phyloP scores from a whole-genome alignment of 2,888 invertebrate species.

The Oligia latruncula region DNA sequence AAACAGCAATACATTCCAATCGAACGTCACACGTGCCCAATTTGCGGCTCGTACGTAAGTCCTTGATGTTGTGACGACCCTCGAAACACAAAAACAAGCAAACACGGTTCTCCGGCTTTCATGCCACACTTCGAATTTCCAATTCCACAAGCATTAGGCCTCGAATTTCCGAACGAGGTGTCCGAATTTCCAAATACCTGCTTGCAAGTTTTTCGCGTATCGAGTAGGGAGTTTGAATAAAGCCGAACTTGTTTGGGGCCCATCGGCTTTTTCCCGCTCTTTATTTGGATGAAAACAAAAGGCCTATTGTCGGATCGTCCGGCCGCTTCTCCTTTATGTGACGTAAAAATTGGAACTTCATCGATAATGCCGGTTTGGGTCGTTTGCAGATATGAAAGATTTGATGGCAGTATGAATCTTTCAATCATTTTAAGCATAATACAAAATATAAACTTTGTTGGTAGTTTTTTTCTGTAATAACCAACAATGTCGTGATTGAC shows the following conservation, averaged over 20 bases:
- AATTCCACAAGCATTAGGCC: slow-evolving; percentile 54
- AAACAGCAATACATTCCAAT: slow-evolving; percentile 20
- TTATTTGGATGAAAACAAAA: slow-evolving; percentile 58
- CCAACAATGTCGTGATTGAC: not conserved
- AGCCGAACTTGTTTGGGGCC: slow-evolving; percentile 41
- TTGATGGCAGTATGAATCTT: slow-evolving; percentile 8
- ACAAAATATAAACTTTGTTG: not conserved
- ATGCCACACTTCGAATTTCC: slow-evolving; percentile 35
- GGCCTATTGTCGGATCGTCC: slow-evolving; percentile 34
- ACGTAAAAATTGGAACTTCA: slow-evolving; percentile 44
- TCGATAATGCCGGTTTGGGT: slow-evolving; percentile 37
- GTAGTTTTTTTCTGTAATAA: not conserved
- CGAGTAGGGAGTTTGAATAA: slow-evolving; percentile 38
- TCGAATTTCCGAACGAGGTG: slow-evolving; percentile 45
- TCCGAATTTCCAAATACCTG: slow-evolving; percentile 53
- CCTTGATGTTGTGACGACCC: slow-evolving; percentile 39
- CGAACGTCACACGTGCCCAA: slow-evolving; percentile 24
- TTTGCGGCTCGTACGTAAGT: slow-evolving; percentile 22
- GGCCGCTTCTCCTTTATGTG: slow-evolving; percentile 40
- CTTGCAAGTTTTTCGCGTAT: slow-evolving; percentile 41
- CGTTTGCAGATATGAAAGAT: slow-evolving; percentile 29
- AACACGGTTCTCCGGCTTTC: slow-evolving; percentile 23
- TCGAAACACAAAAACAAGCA: slow-evolving; percentile 53
- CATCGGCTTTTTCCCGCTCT: slow-evolving; percentile 43
- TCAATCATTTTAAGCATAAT: slow-evolving; percentile 10